Base-by-base conservation (phyloP, 2,797 vertebrate genomes). In the Megaceryle alcyon region DNA sequence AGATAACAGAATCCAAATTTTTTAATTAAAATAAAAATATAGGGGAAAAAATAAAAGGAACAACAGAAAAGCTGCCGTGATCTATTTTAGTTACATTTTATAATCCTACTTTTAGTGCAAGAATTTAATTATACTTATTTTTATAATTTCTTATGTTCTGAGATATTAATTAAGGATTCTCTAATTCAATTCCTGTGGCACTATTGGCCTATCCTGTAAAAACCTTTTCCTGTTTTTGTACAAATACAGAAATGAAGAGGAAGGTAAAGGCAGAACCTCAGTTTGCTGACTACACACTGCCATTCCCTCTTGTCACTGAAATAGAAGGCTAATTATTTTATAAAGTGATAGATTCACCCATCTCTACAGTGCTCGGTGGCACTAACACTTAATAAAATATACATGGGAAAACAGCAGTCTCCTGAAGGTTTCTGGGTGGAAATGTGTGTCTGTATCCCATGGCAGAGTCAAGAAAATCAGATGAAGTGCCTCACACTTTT, bases 161-260 rank as follows among this genome's bases (percentile, higher is more conserved):
- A 98, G 98, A 98, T 97, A 97, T 97, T 98, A 98, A 98, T 98
- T 98, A 98, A 98, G 94, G 97, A 97, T 76, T 93, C 81, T 97
- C 71, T 97, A 96, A 97, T 97, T 97, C 97, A 93, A 87, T 96
- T 97, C 82, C 90, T 14, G 46, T 93, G 86, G 88, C 94, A 97
- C 95, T 79, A 83, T 93, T 96, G 95, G 96, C 96, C 96, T 95
- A 94, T 69, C 77, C 80, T 98, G 98, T 98, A 97, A 97, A 98
- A 98, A 98, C 95, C 98, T 98, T 98, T 97, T 98, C 88, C 78
- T 95, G 3, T 95, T 98, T 97, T 95, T 95, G 91, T 97, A 94
- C 95, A 98, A 97, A 98, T 93, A 97, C 69, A 94, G 94, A 96
- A 97, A 91, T 10, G 31, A 96, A 90, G 88, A 96, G 85, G 87